Evolutionary conservation across 1,140 invertebrate species (phyloP).

Genomic region (Araneus ventricosus): DNA sequence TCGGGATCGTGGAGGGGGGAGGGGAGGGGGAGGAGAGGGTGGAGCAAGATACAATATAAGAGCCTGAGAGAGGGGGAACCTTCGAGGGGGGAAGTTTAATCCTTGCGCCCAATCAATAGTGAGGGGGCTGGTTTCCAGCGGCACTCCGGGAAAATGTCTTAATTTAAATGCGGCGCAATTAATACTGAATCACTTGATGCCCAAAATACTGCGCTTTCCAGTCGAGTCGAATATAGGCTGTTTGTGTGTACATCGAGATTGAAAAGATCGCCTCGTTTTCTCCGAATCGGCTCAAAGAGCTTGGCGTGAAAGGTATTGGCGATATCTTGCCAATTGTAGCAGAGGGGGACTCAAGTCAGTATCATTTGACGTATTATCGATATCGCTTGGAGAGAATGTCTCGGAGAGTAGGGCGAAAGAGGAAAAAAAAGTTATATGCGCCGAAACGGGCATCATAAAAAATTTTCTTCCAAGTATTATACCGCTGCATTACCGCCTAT

Average conservation of each 20-base stretch:
- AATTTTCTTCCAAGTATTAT: constrained; percentile 60
- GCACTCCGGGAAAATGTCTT: constrained; percentile 73
- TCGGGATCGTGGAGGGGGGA: constrained; percentile 5
- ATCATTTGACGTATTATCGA: constrained; percentile 71
- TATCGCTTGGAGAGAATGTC: constrained; percentile 48
- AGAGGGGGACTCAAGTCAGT: neutral
- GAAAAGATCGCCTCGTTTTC: neutral
- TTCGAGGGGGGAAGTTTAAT: constrained; percentile 41
- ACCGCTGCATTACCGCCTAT: constrained; percentile 59
- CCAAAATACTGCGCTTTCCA: constrained; percentile 41
- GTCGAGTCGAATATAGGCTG: constrained; percentile 55
- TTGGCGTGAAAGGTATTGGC: constrained; percentile 28
- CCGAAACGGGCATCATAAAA: constrained; percentile 49
- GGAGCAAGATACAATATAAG: constrained; percentile 60
- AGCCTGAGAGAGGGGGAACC: constrained; percentile 34
- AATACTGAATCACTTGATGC: constrained; percentile 75
- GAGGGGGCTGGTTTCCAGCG: constrained; percentile 57
- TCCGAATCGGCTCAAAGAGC: neutral
- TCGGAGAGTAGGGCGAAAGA: constrained; percentile 25
- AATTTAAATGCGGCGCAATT: constrained; percentile 76
- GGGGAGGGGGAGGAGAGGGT: constrained; percentile 32
- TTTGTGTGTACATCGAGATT: neutral
- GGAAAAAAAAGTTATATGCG: constrained; percentile 42
- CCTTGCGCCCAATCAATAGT: constrained; percentile 74
- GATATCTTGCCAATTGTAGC: constrained; percentile 65